phyloP scores from a whole-genome alignment of 2,797 vertebrate genomes.

The Lophotriccus pileatus region DNA sequence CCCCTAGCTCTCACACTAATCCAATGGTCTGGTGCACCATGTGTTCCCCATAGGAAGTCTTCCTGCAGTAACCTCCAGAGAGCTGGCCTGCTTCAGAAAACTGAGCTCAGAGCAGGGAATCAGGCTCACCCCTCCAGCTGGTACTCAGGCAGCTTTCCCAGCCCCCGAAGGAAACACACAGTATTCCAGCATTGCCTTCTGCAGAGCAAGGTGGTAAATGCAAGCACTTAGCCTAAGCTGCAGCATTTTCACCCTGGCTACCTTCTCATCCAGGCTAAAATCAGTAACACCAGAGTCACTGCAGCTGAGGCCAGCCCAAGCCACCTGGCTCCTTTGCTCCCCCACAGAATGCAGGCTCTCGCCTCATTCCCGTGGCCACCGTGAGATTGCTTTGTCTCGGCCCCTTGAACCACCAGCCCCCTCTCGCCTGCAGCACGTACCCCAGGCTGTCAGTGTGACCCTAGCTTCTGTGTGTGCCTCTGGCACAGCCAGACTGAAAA shows the following conservation, averaged over 20 bases:
- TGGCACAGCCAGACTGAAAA: neutral
- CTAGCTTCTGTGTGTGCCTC: neutral
- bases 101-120: neutral
- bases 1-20: neutral
- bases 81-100: neutral
- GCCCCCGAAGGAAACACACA: neutral
- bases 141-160: neutral
- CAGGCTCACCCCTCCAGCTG: neutral
- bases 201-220: neutral
- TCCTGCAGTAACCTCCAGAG: neutral
- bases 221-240: neutral
- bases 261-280: neutral
- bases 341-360: neutral
- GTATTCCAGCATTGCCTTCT: neutral
- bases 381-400: neutral
- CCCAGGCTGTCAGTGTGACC: neutral
- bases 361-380: neutral
- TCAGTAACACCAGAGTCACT: neutral
- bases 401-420: neutral
- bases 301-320: neutral
- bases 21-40: neutral
- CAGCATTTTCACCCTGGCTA: neutral
- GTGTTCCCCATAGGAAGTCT: neutral
- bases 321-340: neutral
- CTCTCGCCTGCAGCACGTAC: rapidly evolving